Conservation (phyloP, 2,888 invertebrate genomes). For the Alsophila aescularia region DNA sequence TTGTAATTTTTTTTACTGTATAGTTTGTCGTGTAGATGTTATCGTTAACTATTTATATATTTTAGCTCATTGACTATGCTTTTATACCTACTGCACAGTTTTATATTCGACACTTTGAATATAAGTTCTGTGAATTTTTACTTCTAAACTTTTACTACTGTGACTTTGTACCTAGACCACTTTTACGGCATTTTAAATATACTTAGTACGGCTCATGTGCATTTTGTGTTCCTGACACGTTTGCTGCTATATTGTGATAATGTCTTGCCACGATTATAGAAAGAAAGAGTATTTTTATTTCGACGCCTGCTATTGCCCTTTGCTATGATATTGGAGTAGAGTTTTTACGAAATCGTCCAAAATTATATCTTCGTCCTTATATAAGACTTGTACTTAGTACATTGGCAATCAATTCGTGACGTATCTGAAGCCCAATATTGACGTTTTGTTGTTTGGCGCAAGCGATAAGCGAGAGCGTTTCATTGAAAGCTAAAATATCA, state of each 20-base stretch:
- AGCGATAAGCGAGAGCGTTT: constrained; percentile 26
- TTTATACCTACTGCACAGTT: constrained; percentile 47
- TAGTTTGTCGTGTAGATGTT: constrained; percentile 70
- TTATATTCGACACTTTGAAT: constrained; percentile 50
- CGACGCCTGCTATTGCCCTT: constrained; percentile 60
- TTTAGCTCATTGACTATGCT: constrained; percentile 57
- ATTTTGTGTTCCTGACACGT: constrained; percentile 57
- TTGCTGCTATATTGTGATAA: constrained; percentile 76
- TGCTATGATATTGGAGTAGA: constrained; percentile 54
- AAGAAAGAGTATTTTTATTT: constrained; percentile 55
- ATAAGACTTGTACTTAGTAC: constrained; percentile 83
- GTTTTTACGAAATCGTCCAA: constrained; percentile 75
- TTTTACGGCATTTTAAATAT: constrained; percentile 45
- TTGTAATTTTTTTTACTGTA: constrained; percentile 72
- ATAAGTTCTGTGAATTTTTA: constrained; percentile 48
- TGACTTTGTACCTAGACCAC: constrained; percentile 42
- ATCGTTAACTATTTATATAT: constrained; percentile 62
- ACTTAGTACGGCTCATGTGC: constrained; percentile 55
- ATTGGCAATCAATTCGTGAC: constrained; percentile 59
- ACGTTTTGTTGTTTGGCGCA: constrained; percentile 27
- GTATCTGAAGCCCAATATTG: constrained; percentile 41
- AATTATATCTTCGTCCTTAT: constrained; percentile 81
- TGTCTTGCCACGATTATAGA: constrained; percentile 72
- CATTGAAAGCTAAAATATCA: constrained; percentile 20
- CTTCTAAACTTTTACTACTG: constrained; percentile 40